Conservation (phyloP, 2,113 vertebrate genomes). For the Peucedramus taeniatus region DNA sequence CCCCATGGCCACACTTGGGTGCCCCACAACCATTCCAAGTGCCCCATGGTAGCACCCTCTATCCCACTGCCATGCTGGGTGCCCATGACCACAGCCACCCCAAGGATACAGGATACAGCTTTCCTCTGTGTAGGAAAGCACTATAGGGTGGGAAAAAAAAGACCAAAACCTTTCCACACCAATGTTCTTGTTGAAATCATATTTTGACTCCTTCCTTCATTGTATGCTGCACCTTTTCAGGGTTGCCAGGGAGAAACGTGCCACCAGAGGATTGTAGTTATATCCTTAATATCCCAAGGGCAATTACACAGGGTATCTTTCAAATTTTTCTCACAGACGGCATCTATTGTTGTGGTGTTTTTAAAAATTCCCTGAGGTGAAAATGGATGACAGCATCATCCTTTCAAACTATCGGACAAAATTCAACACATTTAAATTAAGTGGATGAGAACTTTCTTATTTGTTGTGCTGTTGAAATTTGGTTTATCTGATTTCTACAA, state of each 20-base stretch:
- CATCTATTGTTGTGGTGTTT: not conserved
- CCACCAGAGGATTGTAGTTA: not conserved
- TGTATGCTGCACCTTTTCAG: not conserved
- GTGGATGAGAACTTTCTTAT: not conserved
- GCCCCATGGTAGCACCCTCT: not conserved
- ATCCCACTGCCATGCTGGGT: too few relatives aligned
- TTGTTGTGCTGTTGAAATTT: not conserved
- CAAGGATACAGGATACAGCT: too few relatives aligned
- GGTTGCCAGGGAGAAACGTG: not conserved
- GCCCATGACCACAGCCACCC: too few relatives aligned
- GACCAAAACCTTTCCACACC: not conserved
- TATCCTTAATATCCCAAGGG: not conserved
- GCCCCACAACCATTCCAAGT: not conserved
- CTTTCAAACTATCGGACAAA: not conserved
- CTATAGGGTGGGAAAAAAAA: not conserved
- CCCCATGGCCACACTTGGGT: too few relatives aligned
- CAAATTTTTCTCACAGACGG: not conserved
- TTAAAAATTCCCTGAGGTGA: constrained; percentile 10
- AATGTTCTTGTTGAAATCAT: not conserved
- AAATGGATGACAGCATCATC: not conserved
- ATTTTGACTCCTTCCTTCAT: not conserved
- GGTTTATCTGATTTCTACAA: not conserved
- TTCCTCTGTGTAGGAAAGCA: not conserved
- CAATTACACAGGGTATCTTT: not conserved
- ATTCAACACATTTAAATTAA: not conserved